Evolutionary conservation across 1,140 invertebrate genomes (phyloP).

Genomic region (Drosophila simulans): DNA sequence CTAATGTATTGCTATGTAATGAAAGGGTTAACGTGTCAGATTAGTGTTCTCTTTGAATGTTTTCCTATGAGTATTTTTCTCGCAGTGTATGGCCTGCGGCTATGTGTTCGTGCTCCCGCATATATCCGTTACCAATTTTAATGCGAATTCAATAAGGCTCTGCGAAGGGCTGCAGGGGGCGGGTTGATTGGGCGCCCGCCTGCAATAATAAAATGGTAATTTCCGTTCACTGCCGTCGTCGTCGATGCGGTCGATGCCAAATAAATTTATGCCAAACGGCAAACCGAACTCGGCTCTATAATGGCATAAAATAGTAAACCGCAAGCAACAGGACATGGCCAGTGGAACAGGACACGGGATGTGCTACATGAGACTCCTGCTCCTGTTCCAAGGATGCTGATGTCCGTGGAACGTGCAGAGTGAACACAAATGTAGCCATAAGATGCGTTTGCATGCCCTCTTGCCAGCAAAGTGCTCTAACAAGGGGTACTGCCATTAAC

Average conservation of each 20-base stretch:
- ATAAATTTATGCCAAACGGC: slow-evolving; percentile 78
- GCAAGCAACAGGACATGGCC: slow-evolving; percentile 55
- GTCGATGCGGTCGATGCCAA: slow-evolving; percentile 30
- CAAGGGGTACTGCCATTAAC: neutral
- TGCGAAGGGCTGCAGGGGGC: slow-evolving; percentile 17
- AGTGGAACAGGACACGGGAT: slow-evolving; percentile 16
- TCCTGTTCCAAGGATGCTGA: slow-evolving; percentile 15
- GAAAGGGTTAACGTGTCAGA: neutral
- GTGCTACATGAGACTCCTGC: slow-evolving; percentile 1
- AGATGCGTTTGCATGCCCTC: slow-evolving; percentile 44
- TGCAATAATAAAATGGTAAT: slow-evolving; percentile 83
- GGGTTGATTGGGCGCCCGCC: slow-evolving; percentile 29
- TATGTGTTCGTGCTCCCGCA: slow-evolving; percentile 57
- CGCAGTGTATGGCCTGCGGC: slow-evolving; percentile 7
- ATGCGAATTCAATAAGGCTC: slow-evolving; percentile 77
- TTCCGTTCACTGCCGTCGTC: slow-evolving; percentile 56
- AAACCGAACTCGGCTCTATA: slow-evolving; percentile 63
- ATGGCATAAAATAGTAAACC: slow-evolving; percentile 75
- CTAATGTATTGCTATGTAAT: neutral
- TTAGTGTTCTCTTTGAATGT: neutral
- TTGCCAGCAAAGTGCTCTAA: neutral
- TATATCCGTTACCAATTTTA: slow-evolving; percentile 81
- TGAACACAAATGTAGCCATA: slow-evolving; percentile 55
- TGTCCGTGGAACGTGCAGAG: slow-evolving; percentile 51
- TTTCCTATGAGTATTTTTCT: neutral